Conservation (phyloP, 2,888 invertebrate species). For the Eupithecia subumbrata region DNA sequence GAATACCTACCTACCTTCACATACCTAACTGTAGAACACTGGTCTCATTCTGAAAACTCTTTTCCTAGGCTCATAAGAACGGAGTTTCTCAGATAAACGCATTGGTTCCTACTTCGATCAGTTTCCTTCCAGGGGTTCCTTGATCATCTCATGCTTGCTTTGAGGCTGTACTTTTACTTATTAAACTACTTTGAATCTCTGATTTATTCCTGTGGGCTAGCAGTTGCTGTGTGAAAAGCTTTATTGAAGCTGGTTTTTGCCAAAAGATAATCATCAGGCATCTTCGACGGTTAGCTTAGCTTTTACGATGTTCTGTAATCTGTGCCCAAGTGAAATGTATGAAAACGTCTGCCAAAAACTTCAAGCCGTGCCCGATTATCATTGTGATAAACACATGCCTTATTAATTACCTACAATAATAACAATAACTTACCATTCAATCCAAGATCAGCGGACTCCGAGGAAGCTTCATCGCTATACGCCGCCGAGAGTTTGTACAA, state of each 20-base stretch:
- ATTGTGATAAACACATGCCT: background rate
- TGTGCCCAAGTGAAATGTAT: background rate
- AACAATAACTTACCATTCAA: constrained; percentile 63
- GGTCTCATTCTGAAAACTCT: too few relatives aligned
- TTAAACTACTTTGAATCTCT: too few relatives aligned
- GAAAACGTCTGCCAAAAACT: background rate
- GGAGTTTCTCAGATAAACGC: background rate
- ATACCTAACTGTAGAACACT: too few relatives aligned
- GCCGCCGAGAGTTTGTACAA: constrained; percentile 70
- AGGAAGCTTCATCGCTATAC: constrained; percentile 69
- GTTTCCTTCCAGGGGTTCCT: background rate
- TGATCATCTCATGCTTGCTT: too few relatives aligned
- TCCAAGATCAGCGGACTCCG: constrained; percentile 72
- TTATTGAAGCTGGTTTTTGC: too few relatives aligned
- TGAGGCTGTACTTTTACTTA: too few relatives aligned
- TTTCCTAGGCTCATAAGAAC: too few relatives aligned
- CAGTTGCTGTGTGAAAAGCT: too few relatives aligned
- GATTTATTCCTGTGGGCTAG: too few relatives aligned
- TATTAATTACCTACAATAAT: background rate
- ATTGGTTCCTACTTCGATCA: background rate
- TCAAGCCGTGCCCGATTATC: background rate
- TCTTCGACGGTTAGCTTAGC: background rate
- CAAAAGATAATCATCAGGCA: too few relatives aligned
- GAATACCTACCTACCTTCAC: too few relatives aligned
- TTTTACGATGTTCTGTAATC: background rate